These are phyloP conservation scores for Amblyraja radiata DNA, from an alignment of 2,797 vertebrate genomes.

Conservation along the genomic window DNA sequence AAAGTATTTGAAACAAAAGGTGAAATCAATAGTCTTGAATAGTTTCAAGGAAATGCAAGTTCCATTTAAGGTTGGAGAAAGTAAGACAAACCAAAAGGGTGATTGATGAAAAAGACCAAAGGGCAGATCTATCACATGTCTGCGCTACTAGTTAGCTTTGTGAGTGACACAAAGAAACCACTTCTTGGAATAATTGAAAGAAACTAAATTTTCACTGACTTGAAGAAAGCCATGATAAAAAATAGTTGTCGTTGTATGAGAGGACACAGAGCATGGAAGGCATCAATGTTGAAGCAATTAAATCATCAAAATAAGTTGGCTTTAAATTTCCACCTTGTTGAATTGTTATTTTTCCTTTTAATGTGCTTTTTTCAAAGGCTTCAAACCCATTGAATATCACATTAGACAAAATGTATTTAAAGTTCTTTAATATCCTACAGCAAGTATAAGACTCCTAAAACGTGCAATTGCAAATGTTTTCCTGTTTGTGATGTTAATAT, in stretches of 20 bases:
- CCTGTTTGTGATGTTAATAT: neutral
- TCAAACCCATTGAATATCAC: neutral
- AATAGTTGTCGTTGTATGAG: neutral
- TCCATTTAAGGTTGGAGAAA: slow-evolving; percentile 16
- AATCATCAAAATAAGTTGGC: neutral
- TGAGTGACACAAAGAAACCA: neutral
- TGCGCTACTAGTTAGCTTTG: neutral
- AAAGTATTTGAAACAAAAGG: neutral
- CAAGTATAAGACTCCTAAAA: neutral
- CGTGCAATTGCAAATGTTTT: neutral
- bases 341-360: slow-evolving; percentile 5
- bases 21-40: neutral
- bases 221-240: neutral
- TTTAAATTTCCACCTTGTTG: neutral
- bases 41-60: neutral
- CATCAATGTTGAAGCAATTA: neutral
- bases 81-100: neutral
- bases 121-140: neutral
- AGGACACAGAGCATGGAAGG: neutral
- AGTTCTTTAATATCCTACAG: neutral
- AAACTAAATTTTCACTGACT: slow-evolving; percentile 16
- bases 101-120: neutral
- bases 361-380: neutral
- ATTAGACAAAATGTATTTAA: neutral
- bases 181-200: neutral